Conservation (phyloP, 2,888 invertebrate genomes). For the Cerastoderma edule region DNA sequence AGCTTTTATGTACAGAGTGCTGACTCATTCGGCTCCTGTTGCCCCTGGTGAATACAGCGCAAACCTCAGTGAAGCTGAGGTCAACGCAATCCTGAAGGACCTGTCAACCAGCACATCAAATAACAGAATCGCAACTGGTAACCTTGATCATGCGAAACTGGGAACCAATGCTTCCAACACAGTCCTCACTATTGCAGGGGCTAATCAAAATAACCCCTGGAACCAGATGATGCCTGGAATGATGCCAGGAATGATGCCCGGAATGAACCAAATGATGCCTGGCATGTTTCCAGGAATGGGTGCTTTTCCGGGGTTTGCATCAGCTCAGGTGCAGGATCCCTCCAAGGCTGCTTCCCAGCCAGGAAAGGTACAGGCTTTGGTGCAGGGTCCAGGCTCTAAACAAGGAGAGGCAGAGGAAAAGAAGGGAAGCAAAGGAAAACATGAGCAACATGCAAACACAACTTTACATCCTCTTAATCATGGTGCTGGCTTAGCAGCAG, state of each 20-base stretch:
- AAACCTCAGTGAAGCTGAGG: conserved; percentile 43
- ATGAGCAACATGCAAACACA: too few species aligned
- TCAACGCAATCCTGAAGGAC: conserved; percentile 38
- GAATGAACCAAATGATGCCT: not conserved
- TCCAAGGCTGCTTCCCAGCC: conserved; percentile 15
- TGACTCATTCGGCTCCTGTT: conserved; percentile 35
- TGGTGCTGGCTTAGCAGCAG: not conserved
- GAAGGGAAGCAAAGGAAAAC: conserved; percentile 22
- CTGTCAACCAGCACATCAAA: conserved; percentile 19
- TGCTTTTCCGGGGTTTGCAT: conserved; percentile 14
- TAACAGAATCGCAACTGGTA: conserved; percentile 30
- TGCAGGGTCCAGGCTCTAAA: conserved; percentile 28
- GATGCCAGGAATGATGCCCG: not conserved
- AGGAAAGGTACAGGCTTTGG: conserved; percentile 41
- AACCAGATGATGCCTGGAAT: not conserved
- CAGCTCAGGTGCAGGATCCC: conserved; percentile 25
- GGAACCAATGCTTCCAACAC: not conserved
- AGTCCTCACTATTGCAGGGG: conserved; percentile 39
- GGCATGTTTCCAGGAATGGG: conserved; percentile 4
- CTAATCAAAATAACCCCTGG: conserved; percentile 30
- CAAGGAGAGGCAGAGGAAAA: conserved; percentile 18
- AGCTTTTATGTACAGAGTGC: conserved; percentile 53
- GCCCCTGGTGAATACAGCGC: conserved; percentile 53
- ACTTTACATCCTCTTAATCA: too few species aligned
- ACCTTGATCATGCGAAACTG: conserved; percentile 51